Conservation (phyloP, 2,113 vertebrate genomes). For the Ochotona curzoniae region DNA sequence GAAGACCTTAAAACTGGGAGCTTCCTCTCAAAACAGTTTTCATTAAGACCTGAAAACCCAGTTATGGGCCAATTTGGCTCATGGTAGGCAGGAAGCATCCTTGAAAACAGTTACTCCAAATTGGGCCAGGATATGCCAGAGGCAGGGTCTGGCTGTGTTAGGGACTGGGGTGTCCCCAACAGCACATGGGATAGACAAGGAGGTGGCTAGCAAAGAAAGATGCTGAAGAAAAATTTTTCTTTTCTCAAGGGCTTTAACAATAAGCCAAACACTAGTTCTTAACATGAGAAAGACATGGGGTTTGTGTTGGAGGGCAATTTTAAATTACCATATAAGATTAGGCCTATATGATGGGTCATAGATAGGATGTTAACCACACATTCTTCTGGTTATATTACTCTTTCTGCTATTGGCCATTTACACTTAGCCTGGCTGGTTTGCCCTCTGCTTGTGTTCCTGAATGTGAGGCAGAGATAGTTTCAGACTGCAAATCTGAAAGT, state of each 20-base stretch:
- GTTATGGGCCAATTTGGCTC: not conserved
- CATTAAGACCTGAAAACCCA: not conserved
- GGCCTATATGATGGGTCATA: not conserved
- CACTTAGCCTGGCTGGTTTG: not conserved
- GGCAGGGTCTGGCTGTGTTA: not conserved
- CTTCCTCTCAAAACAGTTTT: not conserved
- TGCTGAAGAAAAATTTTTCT: not conserved
- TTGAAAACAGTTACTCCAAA: not conserved
- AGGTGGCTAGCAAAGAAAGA: not conserved
- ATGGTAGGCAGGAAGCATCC: not conserved
- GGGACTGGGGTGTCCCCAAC: not conserved
- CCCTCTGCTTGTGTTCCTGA: not conserved
- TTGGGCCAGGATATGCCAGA: not conserved
- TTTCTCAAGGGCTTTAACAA: not conserved
- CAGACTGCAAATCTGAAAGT: not conserved
- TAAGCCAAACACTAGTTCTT: not conserved
- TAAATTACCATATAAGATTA: not conserved
- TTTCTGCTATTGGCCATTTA: constrained; percentile 36
- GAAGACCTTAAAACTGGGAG: not conserved
- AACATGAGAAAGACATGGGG: not conserved
- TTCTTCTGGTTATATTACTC: not conserved
- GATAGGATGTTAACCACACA: not conserved
- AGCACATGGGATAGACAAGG: not conserved
- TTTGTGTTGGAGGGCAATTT: not conserved
- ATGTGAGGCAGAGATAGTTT: not conserved